These are phyloP conservation scores for Drosophila mulleri DNA, from an alignment of 2,888 invertebrate genomes.

Conservation along the genomic window DNA sequence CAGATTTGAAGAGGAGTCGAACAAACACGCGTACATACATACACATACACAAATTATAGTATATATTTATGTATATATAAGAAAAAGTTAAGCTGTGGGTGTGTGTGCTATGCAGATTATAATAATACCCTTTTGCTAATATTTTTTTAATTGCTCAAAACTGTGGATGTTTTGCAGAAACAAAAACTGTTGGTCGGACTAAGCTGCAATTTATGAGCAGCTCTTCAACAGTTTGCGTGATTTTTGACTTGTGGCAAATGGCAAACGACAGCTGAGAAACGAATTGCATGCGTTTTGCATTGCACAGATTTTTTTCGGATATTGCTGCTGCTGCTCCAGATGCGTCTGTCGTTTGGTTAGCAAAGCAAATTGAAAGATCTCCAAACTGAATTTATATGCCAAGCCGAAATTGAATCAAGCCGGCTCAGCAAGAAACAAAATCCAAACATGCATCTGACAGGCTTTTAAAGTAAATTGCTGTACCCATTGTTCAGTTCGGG, in stretches of 20 bases:
- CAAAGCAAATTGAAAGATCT: conserved; percentile 50
- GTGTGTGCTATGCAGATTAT: conserved; percentile 43
- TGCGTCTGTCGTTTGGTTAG: conserved; percentile 10
- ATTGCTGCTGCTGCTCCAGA: conserved; percentile 1
- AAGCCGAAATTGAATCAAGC: conserved; percentile 40
- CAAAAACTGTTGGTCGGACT: conserved; percentile 7
- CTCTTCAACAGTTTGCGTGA: conserved; percentile 17
- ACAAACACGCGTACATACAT: background rate
- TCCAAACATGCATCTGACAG: conserved; percentile 28
- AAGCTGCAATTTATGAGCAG: conserved; percentile 48
- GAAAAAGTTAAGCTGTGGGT: conserved; percentile 3
- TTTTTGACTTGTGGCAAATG: conserved; percentile 26
- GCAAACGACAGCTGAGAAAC: conserved; percentile 42
- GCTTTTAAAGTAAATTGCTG: conserved; percentile 13
- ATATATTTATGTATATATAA: background rate
- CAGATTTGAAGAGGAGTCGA: conserved; percentile 1
- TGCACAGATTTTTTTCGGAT: background rate
- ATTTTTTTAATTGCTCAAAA: conserved; percentile 63
- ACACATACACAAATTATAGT: background rate
- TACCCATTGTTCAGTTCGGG: background rate
- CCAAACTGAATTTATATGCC: conserved; percentile 45
- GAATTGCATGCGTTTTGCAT: conserved; percentile 53
- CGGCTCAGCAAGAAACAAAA: conserved; percentile 13
- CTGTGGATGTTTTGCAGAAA: background rate
- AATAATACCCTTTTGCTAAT: conserved; percentile 54